These are phyloP conservation scores for Ylistrum balloti DNA, from an alignment of 1,140 invertebrate species.

Conservation along the genomic window DNA sequence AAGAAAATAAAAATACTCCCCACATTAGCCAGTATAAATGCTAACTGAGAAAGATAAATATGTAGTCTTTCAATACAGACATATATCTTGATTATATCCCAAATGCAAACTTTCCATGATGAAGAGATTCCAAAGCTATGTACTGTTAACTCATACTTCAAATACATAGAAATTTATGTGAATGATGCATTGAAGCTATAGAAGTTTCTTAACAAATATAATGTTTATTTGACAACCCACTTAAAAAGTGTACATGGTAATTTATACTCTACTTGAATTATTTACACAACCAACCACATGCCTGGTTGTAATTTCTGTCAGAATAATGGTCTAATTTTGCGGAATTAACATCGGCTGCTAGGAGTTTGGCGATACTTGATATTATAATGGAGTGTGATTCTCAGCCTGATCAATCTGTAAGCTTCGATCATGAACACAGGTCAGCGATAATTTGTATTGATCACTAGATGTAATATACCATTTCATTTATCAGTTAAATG, in stretches of 20 bases:
- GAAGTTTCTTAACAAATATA: slow-evolving; percentile 6
- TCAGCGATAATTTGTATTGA: slow-evolving; percentile 19
- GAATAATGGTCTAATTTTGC: neutral
- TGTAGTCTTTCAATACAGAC: too few relatives aligned
- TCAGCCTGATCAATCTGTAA: neutral
- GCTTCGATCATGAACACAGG: slow-evolving; percentile 7
- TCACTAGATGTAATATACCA: neutral
- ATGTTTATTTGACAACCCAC: slow-evolving; percentile 8
- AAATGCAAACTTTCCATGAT: too few relatives aligned
- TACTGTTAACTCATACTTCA: neutral
- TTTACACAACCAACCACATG: neutral
- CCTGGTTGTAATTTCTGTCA: neutral
- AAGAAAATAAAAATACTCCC: too few relatives aligned
- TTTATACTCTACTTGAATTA: neutral
- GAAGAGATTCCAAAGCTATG: neutral
- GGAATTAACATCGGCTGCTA: neutral
- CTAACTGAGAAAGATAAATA: too few relatives aligned
- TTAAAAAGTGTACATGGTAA: slow-evolving; percentile 13
- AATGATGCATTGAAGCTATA: neutral
- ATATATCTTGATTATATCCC: too few relatives aligned
- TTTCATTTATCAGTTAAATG: neutral
- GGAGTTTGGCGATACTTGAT: neutral
- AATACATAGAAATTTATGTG: neutral
- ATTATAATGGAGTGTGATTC: slow-evolving; percentile 18
- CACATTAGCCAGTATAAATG: too few relatives aligned